Evolutionary conservation across 2,113 vertebrate species (phyloP).

Genomic region (Isichthys henryi): DNA sequence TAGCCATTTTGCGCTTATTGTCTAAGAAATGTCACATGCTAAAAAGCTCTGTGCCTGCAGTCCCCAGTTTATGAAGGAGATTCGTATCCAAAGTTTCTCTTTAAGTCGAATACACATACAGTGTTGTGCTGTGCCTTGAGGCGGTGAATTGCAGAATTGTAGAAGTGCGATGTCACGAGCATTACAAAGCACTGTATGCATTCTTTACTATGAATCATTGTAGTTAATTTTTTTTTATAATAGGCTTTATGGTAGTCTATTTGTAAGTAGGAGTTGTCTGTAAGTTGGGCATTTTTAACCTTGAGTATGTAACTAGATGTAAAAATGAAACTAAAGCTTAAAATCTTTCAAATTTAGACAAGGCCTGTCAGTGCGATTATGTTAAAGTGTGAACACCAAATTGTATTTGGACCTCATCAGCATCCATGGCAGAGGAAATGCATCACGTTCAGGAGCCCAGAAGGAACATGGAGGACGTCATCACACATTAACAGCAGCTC

Average conservation of each 20-base stretch:
- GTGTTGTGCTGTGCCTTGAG: neutral
- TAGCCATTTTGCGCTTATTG: neutral
- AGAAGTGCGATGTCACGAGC: neutral
- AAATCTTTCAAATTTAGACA: neutral
- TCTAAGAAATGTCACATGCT: neutral
- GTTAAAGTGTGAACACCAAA: neutral
- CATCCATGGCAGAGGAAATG: neutral
- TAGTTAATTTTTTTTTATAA: neutral
- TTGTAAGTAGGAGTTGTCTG: neutral
- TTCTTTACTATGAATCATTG: neutral
- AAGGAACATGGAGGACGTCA: neutral
- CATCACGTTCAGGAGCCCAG: neutral
- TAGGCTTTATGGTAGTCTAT: neutral
- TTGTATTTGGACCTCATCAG: neutral
- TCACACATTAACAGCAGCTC: neutral
- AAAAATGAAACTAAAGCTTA: neutral
- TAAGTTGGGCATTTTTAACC: neutral
- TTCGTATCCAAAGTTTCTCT: neutral
- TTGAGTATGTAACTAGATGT: neutral
- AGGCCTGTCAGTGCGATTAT: neutral
- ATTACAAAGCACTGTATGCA: neutral
- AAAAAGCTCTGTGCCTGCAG: neutral
- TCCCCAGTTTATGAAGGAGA: neutral
- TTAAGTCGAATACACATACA: neutral
- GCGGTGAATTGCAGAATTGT: neutral